Percentiles rank a stretch among this genome's conserved stretches.
phyloP scores from a whole-genome alignment of 2,113 vertebrate genomes.

The Pseudolaguvia tuberculata region DNA sequence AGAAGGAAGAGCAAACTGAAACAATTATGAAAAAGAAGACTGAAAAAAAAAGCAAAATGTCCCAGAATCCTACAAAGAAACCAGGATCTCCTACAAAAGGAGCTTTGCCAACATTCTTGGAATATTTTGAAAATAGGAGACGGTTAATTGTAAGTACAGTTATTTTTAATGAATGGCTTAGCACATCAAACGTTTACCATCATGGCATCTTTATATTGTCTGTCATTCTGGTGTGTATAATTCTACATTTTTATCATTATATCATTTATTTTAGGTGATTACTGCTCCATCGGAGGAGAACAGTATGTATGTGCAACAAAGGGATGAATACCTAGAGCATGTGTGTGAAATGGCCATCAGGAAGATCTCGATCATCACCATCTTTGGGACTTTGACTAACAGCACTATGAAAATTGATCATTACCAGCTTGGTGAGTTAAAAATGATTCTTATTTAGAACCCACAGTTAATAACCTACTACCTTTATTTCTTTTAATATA shows the following conservation, averaged over 20 bases:
- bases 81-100: slow-evolving; percentile 66
- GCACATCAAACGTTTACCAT: background rate
- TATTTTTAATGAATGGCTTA: background rate
- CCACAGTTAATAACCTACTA: background rate
- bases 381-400: slow-evolving; percentile 88
- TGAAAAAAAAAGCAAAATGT: slow-evolving; percentile 76
- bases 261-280: slow-evolving; percentile 75
- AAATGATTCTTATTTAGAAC: background rate
- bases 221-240: background rate
- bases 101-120: slow-evolving; percentile 75
- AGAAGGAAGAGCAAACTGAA: slow-evolving; percentile 72
- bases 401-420: slow-evolving; percentile 98
- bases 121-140: slow-evolving; percentile 89
- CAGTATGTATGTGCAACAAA: slow-evolving; percentile 90
- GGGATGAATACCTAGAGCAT: slow-evolving; percentile 92
- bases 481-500: background rate
- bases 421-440: slow-evolving; percentile 87
- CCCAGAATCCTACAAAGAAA: slow-evolving; percentile 73
- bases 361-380: slow-evolving; percentile 89
- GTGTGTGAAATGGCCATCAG: slow-evolving; percentile 99
- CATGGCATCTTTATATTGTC: background rate
- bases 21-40: slow-evolving; percentile 81
- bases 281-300: slow-evolving; percentile 81
- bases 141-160: slow-evolving; percentile 85
- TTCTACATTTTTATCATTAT: no score